Evolutionary conservation across 2,888 invertebrate species (phyloP), one percentile per base, ranked within the genome.

Genomic region (Eubasilissa splendida): DNA sequence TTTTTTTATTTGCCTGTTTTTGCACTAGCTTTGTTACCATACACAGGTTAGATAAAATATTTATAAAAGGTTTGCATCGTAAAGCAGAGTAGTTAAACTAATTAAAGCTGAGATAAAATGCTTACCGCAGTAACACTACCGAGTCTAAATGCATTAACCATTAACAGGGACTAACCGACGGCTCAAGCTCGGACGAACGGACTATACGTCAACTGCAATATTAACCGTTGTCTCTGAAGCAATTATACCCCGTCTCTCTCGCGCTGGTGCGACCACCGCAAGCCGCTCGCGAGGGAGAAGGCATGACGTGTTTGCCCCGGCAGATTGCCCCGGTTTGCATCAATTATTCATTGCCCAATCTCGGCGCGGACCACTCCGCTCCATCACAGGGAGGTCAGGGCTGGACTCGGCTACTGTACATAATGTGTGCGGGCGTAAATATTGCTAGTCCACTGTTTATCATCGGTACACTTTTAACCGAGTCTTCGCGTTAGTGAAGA

Each of bases 321-420:
- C 53, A 70, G 71, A 73, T 78, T 70, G 78, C 60, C 71, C 56
- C 58, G 78, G 78, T 59, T 78, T 59, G 22, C 71, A 74, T 79
- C 42, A 79, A 79, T 79, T 74, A 79, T 79, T 79, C 79, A 74
- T 22, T 33, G 65, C 73, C 65, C 79, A 79, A 79, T 79, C 79
- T 79, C 79, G 79, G 42, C 76, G 10, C 53, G 11, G 66, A 50
- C 68, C 33, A 68, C 58, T 9, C 42, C 68, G 68, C 14, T 63
- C 63, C 10, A 42, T 33, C 63, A 63, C 31, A 31, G 33, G 12
- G 12, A 31, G 63, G 33, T 12, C 63, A 63, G 63, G 63, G 42
- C 12, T 63, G 63, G 33, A 63, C 31, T 63, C 2, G 63, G 31
- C 42, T 7, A 5, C 3, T 42, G 42, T 42, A 7, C 42, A 42